Conservation (phyloP, 2,888 invertebrate species). For the Nasonia oneida region DNA sequence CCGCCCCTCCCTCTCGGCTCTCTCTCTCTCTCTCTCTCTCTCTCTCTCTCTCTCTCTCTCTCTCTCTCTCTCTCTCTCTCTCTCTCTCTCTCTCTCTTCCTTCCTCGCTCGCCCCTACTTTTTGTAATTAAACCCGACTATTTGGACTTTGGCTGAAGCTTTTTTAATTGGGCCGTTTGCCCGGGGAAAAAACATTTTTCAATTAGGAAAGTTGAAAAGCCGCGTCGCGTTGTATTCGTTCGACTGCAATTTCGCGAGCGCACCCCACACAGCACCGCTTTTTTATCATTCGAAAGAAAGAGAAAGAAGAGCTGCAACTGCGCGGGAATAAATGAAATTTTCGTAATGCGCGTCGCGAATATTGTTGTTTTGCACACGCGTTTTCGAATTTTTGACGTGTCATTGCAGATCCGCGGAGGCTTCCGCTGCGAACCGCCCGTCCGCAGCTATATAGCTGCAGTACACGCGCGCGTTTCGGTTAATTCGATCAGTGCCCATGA, state of each 20-base stretch:
- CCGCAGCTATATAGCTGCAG: background rate
- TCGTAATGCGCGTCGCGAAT: constrained; percentile 19
- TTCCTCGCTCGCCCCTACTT: background rate
- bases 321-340: constrained; percentile 29
- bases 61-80: background rate
- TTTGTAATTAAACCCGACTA: constrained; percentile 47
- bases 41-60: background rate
- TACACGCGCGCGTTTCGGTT: background rate
- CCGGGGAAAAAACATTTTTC: constrained; percentile 43
- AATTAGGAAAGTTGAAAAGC: constrained; percentile 48
- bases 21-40: background rate
- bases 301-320: background rate
- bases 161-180: constrained; percentile 46
- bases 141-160: constrained; percentile 53
- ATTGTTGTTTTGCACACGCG: constrained; percentile 22
- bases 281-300: background rate
- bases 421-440: background rate
- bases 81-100: background rate
- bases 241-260: constrained; percentile 30
- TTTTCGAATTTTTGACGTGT: constrained; percentile 33
- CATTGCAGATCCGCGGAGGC: background rate
- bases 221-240: constrained; percentile 17
- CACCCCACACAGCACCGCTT: background rate
- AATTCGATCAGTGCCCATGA: background rate
- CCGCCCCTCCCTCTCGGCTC: background rate